phyloP scores from a whole-genome alignment of 2,797 vertebrate genomes.

The Rallus crepitans region DNA sequence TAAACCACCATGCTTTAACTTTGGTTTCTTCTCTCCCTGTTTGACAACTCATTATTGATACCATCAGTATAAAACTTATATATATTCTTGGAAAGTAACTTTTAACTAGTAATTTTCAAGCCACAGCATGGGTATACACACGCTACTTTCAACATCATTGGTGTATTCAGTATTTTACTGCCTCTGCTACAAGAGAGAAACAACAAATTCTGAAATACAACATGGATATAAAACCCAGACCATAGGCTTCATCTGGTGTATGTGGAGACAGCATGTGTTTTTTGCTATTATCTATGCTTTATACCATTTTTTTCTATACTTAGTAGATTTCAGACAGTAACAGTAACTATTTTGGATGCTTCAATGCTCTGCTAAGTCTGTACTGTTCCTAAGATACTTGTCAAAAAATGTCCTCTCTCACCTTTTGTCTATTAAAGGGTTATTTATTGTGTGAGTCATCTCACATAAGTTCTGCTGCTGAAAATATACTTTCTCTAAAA shows the following conservation, averaged over 20 bases:
- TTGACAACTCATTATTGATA: not conserved
- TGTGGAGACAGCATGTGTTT: not conserved
- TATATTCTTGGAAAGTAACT: not conserved
- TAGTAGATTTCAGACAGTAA: not conserved
- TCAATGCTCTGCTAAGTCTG: not conserved
- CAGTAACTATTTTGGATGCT: not conserved
- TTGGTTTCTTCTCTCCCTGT: not conserved
- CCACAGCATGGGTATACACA: not conserved
- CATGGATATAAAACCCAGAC: not conserved
- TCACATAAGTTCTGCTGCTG: not conserved
- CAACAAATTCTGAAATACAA: not conserved
- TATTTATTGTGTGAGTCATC: not conserved
- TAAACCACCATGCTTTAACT: not conserved
- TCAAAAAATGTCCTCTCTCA: not conserved
- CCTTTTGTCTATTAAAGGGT: not conserved
- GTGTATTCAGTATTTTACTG: not conserved
- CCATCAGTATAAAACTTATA: not conserved
- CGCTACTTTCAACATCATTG: not conserved
- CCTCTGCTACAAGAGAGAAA: not conserved
- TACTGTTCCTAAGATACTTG: not conserved
- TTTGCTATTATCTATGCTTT: not conserved
- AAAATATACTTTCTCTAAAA: not conserved
- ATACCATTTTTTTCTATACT: not conserved
- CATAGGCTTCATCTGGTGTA: not conserved
- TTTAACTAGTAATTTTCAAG: not conserved